A percentile compares a stretch with the other conserved stretches of the same genome.
Evolutionary conservation across 2,888 invertebrate genomes (phyloP).

Genomic region (Nymphalis c-album): DNA sequence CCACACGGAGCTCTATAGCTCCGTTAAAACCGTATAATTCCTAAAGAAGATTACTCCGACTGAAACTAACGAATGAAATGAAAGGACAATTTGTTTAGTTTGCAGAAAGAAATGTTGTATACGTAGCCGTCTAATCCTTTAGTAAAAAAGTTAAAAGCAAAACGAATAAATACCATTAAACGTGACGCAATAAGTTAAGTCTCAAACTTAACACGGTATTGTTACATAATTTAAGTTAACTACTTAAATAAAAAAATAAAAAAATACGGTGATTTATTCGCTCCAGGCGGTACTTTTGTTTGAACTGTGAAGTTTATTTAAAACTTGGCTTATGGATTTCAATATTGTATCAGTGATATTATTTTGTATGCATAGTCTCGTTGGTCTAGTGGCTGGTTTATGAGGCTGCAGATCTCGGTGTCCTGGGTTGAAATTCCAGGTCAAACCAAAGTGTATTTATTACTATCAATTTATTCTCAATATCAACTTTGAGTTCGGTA

Average conservation of each 20-base stretch:
- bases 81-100: constrained; percentile 23
- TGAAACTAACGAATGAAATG: constrained; percentile 11
- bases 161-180: constrained; percentile 25
- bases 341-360: no score
- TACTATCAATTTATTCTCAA: no score
- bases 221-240: constrained; percentile 27
- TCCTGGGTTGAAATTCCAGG: no score
- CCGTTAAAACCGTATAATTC: constrained; percentile 23
- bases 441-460: no score
- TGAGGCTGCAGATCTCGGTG: no score
- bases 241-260: constrained; percentile 6
- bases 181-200: constrained; percentile 21
- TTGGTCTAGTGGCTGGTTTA: no score
- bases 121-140: constrained; percentile 1
- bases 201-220: constrained; percentile 12
- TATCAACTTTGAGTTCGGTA: no score
- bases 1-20: background rate
- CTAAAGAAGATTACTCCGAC: constrained; percentile 20
- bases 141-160: constrained; percentile 14
- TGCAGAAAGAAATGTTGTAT: constrained; percentile 17
- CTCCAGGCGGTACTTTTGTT: background rate
- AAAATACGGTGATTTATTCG: background rate
- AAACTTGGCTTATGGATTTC: background rate
- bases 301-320: background rate
- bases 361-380: no score